phyloP scores from a whole-genome alignment of 2,113 vertebrate species.

The Bufo gargarizans region DNA sequence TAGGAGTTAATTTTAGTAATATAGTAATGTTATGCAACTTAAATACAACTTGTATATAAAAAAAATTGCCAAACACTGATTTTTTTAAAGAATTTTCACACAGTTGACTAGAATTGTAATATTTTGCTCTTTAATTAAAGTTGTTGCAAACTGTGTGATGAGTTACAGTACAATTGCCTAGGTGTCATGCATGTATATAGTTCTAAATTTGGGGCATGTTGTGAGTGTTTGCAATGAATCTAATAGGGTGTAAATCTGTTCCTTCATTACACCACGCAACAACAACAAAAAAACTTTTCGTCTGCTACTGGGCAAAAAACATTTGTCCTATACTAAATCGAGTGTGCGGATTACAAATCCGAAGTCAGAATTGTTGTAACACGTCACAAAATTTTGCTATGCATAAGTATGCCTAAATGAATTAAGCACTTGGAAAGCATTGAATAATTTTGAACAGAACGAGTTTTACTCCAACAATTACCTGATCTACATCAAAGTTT shows the following conservation, averaged over 20 bases:
- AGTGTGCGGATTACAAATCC: too few species aligned
- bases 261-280: neutral
- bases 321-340: too few species aligned
- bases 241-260: slow-evolving; percentile 11
- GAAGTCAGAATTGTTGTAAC: too few species aligned
- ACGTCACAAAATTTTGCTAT: too few species aligned
- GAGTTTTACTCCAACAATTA: too few species aligned
- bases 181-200: neutral
- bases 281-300: too few species aligned
- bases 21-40: neutral
- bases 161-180: neutral
- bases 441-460: too few species aligned
- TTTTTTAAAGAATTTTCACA: neutral
- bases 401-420: too few species aligned
- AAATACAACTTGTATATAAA: neutral
- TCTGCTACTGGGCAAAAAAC: too few species aligned
- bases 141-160: neutral
- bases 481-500: too few species aligned
- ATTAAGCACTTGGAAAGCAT: too few species aligned
- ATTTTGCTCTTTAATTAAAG: slow-evolving; percentile 26
- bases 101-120: neutral
- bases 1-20: too few species aligned
- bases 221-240: neutral
- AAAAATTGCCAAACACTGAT: neutral
- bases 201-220: slow-evolving; percentile 25